Evolutionary conservation across 2,113 vertebrate genomes (phyloP).

Genomic region (Brachyistius frenatus): DNA sequence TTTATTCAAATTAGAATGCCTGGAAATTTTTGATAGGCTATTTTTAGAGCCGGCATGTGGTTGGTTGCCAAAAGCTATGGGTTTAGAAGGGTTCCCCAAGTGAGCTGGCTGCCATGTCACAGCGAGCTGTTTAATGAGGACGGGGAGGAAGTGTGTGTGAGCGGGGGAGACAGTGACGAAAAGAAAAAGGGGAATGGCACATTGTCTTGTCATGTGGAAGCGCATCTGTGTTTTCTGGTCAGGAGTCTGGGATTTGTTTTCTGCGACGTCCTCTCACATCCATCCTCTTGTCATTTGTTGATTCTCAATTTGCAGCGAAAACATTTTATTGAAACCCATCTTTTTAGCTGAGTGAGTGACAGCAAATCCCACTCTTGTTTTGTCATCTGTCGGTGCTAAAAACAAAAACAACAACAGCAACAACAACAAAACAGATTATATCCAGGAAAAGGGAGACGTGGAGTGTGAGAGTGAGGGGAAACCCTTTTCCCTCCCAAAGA

Average conservation of each 20-base stretch:
- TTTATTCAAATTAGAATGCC: slow-evolving; percentile 75
- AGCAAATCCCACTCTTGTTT: slow-evolving; percentile 18
- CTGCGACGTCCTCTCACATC: not conserved
- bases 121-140: slow-evolving; percentile 59
- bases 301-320: slow-evolving; percentile 27
- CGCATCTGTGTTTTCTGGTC: slow-evolving; percentile 23
- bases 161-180: slow-evolving; percentile 28
- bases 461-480: slow-evolving; percentile 18
- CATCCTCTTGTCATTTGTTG: slow-evolving; percentile 22
- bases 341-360: slow-evolving; percentile 43
- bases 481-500: slow-evolving; percentile 34
- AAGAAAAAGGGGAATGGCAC: slow-evolving; percentile 31
- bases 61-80: slow-evolving; percentile 70
- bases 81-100: slow-evolving; percentile 71
- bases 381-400: slow-evolving; percentile 27
- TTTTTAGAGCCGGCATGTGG: slow-evolving; percentile 68
- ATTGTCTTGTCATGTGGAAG: slow-evolving; percentile 48
- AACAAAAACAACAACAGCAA: not conserved
- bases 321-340: slow-evolving; percentile 40
- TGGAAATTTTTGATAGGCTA: slow-evolving; percentile 72
- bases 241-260: slow-evolving; percentile 17
- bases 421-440: too few species aligned
- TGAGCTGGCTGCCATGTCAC: slow-evolving; percentile 71
- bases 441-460: not conserved
- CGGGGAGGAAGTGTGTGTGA: slow-evolving; percentile 31